Percentiles rank a stretch among this genome's conserved stretches.
Conservation (phyloP, 2,797 vertebrate genomes). For the Pristis pectinata region DNA sequence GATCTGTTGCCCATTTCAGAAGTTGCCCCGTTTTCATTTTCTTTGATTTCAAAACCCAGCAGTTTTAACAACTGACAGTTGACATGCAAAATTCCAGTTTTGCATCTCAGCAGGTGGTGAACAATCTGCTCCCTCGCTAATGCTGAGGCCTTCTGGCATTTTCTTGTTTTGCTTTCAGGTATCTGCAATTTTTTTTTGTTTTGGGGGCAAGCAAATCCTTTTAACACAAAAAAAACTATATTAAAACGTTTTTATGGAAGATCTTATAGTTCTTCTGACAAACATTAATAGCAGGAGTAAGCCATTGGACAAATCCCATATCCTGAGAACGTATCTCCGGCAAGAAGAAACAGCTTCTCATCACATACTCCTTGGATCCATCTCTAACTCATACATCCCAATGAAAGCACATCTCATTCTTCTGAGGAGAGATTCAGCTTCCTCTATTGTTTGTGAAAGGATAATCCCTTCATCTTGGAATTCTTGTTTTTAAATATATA, state of each 20-base stretch:
- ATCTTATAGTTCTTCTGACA: neutral
- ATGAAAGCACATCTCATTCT: too few relatives aligned
- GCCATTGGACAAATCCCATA: too few relatives aligned
- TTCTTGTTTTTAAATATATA: too few relatives aligned
- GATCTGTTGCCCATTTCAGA: neutral
- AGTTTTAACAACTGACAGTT: neutral
- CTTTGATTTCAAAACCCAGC: neutral
- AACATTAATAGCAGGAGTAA: neutral
- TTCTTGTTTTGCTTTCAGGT: neutral
- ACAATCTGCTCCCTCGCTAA: neutral
- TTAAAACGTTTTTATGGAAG: neutral
- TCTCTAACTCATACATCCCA: too few relatives aligned
- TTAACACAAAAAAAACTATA: neutral
- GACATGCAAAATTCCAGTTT: neutral
- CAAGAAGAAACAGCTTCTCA: too few relatives aligned
- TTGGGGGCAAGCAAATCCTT: neutral
- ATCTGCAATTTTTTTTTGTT: neutral
- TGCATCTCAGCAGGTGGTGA: neutral
- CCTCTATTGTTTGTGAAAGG: too few relatives aligned
- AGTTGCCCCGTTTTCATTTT: neutral
- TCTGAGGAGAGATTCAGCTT: too few relatives aligned
- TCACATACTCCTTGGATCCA: too few relatives aligned
- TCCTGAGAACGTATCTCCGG: too few relatives aligned
- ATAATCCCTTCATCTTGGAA: too few relatives aligned
- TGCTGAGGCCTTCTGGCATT: neutral